Evolutionary conservation across 2,888 invertebrate genomes (phyloP).

Genomic region (Caenorhabditis afra): DNA sequence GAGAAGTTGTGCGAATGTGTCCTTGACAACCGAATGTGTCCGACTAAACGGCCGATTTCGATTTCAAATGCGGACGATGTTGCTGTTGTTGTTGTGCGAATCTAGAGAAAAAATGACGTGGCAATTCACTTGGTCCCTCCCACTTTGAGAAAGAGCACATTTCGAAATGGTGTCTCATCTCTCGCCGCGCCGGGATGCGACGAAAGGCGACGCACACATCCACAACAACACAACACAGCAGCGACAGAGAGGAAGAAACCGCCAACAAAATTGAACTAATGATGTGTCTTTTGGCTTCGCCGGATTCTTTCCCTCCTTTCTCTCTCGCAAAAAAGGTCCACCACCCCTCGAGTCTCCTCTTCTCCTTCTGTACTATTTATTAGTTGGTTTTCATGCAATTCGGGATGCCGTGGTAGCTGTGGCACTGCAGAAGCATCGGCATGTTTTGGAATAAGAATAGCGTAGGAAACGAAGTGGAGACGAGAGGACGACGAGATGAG

Average conservation of each 20-base stretch:
- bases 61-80: not conserved
- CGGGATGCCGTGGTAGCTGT: no score
- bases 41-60: not conserved
- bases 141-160: not conserved
- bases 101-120: not conserved
- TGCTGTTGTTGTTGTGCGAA: not conserved
- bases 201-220: not conserved
- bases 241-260: no score
- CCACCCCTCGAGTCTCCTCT: not conserved
- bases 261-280: conserved; percentile 58
- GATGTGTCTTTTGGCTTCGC: conserved; percentile 49
- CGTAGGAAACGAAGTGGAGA: not conserved
- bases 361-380: conserved; percentile 30
- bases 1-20: conserved; percentile 2
- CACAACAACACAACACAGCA: not conserved
- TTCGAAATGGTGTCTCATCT: conserved; percentile 8
- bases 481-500: conserved; percentile 4
- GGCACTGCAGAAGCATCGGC: conserved; percentile 1
- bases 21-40: conserved; percentile 25
- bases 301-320: conserved; percentile 10
- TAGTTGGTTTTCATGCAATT: conserved; percentile 9
- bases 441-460: conserved; percentile 12
- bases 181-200: not conserved
- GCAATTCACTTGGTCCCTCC: no score
- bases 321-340: not conserved